Evolutionary conservation across 2,113 vertebrate species (phyloP).

Genomic region (Ictidomys tridecemlineatus): DNA sequence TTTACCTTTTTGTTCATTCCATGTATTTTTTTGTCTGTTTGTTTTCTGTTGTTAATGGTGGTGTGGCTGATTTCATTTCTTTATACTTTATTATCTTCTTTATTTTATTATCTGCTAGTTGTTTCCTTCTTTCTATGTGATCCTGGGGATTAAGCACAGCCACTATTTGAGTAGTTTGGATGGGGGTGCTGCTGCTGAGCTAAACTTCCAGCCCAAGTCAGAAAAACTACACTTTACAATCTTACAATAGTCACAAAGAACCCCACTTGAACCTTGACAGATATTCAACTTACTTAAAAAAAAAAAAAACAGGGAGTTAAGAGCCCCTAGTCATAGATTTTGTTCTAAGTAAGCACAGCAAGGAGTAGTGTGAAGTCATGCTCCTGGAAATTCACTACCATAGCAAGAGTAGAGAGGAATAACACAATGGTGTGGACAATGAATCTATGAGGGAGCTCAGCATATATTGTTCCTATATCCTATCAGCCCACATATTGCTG

Average conservation of each 20-base stretch:
- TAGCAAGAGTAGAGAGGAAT: neutral
- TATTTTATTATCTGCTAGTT: neutral
- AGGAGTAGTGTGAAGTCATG: no score
- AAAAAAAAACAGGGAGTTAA: neutral
- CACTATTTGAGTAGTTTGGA: no score
- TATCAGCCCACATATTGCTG: neutral
- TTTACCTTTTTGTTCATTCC: neutral
- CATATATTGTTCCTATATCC: neutral
- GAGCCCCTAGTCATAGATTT: neutral
- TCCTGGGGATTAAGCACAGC: no score
- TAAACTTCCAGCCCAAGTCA: no score
- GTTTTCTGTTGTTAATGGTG: neutral
- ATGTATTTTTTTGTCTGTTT: neutral
- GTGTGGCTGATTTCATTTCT: neutral
- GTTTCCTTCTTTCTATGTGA: no score
- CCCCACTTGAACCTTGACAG: neutral
- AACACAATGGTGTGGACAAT: neutral
- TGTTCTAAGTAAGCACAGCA: neutral
- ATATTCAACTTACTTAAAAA: neutral
- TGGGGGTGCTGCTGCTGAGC: no score
- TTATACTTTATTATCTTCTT: neutral
- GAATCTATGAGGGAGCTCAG: neutral
- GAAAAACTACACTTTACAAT: no score
- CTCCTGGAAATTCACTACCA: neutral
- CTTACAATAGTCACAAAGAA: no score